Evolutionary conservation across 37 sponge, comb jelly and placozoan genomes (phyloP), one percentile per base, ranked within the genome.

Genomic region (Mnemiopsis leidyi): DNA sequence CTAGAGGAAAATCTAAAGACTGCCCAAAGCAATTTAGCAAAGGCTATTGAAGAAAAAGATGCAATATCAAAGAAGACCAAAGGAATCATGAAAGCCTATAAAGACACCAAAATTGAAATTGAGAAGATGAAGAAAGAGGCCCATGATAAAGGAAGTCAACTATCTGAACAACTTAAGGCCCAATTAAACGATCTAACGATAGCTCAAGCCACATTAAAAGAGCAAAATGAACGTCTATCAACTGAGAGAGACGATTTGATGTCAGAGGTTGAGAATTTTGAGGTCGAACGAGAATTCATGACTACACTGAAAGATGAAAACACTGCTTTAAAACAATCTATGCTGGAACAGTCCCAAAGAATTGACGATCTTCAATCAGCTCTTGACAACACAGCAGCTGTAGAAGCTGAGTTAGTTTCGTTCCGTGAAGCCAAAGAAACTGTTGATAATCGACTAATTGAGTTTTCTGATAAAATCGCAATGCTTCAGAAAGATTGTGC

Each of bases 31-130:
- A 2, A 34, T 16, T 18, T 77, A 20, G 33, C 26, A 20, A 34
- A 77, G 32, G 36, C 26, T 2, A 36, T 25, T 23, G 61, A 38
- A 40, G 90, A 85, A 40, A 85, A 85, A 28, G 90, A 85, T 0
- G 90, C 61, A 23, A 85, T 85, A 2, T 24, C 61, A 0, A 85
- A 38, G 48, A 85, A 85, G 26, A 37, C 90, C 0, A 85, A 85
- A 26, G 90, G 35, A 28, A 85, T 85, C 48, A 85, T 85, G 90
- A 85, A 85, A 26, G 90, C 90, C 7, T 85, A 85, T 28, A 85
- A 85, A 40, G 90, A 85, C 0, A 40, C 36, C 2, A 85, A 85
- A 25, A 85, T 85, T 20, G 2, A 32, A 18, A 37, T 85, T 26
- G 90, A 85, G 48, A 85, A 85, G 29, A 18, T 85, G 90, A 85